These are phyloP conservation scores for Drosophila formosana DNA, from an alignment of 2,888 invertebrate species.

Conservation along the genomic window DNA sequence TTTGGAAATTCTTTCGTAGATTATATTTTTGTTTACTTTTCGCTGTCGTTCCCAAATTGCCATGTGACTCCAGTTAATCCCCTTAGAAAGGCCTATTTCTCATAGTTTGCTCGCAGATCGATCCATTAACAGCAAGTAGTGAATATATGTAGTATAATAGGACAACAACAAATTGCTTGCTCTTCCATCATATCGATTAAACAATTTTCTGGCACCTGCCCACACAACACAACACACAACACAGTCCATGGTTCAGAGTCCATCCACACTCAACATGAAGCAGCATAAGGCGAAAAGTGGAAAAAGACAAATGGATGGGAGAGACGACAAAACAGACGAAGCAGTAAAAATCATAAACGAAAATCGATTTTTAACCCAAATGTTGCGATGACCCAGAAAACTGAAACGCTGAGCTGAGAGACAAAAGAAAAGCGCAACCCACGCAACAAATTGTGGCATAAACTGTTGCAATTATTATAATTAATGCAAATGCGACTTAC, in stretches of 20 bases:
- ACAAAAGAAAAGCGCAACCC: slow-evolving; percentile 31
- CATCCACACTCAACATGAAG: slow-evolving; percentile 33
- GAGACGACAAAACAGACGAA: slow-evolving; percentile 18
- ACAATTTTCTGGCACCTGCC: slow-evolving; percentile 58
- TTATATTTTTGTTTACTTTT: not conserved
- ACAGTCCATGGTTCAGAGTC: slow-evolving; percentile 14
- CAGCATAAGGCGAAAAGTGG: slow-evolving; percentile 28
- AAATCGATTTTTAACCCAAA: slow-evolving; percentile 78
- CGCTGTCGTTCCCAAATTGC: not conserved
- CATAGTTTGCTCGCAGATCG: slow-evolving; percentile 6
- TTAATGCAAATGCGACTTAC: slow-evolving; percentile 69
- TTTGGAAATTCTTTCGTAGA: not conserved
- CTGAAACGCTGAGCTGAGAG: slow-evolving; percentile 1
- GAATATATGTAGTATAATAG: slow-evolving; percentile 15
- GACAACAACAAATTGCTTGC: slow-evolving; percentile 56
- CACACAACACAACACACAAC: slow-evolving; percentile 14
- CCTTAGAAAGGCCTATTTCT: not conserved
- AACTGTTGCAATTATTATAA: slow-evolving; percentile 76
- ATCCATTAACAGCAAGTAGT: slow-evolving; percentile 6
- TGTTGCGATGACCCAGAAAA: slow-evolving; percentile 72
- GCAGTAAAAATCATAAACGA: slow-evolving; percentile 69
- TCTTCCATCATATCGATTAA: slow-evolving; percentile 61
- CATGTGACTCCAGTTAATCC: not conserved
- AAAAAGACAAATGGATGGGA: slow-evolving; percentile 35
- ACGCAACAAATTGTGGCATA: slow-evolving; percentile 62